Evolutionary conservation across 2,888 invertebrate genomes (phyloP), one percentile per base, ranked within the genome.

Genomic region (Phytoseiulus persimilis): DNA sequence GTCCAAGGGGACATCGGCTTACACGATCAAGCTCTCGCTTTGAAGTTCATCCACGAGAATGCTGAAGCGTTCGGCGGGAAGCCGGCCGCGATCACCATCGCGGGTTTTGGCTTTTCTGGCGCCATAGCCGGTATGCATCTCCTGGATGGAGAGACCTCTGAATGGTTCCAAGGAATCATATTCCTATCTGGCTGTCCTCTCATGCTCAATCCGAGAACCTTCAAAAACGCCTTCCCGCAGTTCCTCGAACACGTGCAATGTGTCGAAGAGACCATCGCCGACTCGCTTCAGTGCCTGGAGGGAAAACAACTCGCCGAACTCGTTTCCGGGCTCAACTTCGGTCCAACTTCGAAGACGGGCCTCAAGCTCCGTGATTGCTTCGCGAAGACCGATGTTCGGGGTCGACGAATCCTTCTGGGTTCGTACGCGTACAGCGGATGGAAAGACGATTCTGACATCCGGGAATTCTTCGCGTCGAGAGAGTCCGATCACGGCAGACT

Each of bases 41-140:
- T 87, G 28, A 33, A 9, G 31, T 87, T 33, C 39, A 87, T 87
- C 32, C 28, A 87, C 39, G 87, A 87, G n/a, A 87, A 87, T 18
- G 45, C 33, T n/a, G 87, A 33, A 32, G 87, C 87, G 9, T 87
- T 87, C 33, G 32, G 87, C 33, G 87, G 87, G 5, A 87, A 23
- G 32, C 32, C 6, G 33, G 87, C 33, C 45, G 5, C 5, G 1
- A 87, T 87, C 1, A 87, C 87, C 0, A 87, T 87, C 28, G 87
- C 33, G 6, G 87, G 87, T 6, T 87, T 39, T n/a, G 87, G 87
- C n/a, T 87, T 87, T n/a, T 87, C 87, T 45, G 87, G 32, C 28
- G 32, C 87, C 14, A 87, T 33, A 5, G 87, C 87, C 6, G 87
- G 87, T n/a, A 39, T 87, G 32, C 87, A 87, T 87, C 33, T 87